Evolutionary conservation across 2,797 vertebrate species (phyloP).

Genomic region (Catamblyrhynchus diadema): DNA sequence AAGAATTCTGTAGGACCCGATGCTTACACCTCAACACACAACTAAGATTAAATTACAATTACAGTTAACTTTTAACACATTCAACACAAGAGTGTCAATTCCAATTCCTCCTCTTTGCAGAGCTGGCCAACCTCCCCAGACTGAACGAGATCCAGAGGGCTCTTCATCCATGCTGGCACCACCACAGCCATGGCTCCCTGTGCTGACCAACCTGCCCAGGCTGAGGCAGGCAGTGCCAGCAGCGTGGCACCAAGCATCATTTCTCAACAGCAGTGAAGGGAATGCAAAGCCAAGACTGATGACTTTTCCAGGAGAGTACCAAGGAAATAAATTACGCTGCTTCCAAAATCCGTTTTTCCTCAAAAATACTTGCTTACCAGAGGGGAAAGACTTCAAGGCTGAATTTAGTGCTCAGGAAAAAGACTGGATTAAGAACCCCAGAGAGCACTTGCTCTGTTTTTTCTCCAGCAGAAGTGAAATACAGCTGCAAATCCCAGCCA

Average conservation of each 20-base stretch:
- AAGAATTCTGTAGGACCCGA: rapidly evolving
- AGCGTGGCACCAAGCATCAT: background rate
- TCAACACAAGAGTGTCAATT: background rate
- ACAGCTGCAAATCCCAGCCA: background rate
- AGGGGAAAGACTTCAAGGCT: background rate
- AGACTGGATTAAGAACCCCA: background rate
- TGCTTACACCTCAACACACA: background rate
- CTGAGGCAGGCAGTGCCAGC: background rate
- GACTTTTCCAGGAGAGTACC: background rate
- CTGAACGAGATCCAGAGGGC: rapidly evolving
- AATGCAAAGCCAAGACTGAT: background rate
- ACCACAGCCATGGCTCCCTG: rapidly evolving
- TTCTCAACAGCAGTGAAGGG: background rate
- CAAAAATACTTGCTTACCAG: background rate
- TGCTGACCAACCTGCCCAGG: background rate
- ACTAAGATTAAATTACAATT: background rate
- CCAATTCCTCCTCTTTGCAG: background rate
- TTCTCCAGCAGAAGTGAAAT: background rate
- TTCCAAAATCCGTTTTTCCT: background rate
- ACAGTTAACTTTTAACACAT: background rate
- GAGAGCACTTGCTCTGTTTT: background rate
- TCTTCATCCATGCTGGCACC: background rate
- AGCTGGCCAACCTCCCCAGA: background rate
- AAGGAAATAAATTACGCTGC: background rate
- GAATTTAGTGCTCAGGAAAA: background rate